phyloP scores from a whole-genome alignment of 2,888 invertebrate species.

The Melanchra persicariae region DNA sequence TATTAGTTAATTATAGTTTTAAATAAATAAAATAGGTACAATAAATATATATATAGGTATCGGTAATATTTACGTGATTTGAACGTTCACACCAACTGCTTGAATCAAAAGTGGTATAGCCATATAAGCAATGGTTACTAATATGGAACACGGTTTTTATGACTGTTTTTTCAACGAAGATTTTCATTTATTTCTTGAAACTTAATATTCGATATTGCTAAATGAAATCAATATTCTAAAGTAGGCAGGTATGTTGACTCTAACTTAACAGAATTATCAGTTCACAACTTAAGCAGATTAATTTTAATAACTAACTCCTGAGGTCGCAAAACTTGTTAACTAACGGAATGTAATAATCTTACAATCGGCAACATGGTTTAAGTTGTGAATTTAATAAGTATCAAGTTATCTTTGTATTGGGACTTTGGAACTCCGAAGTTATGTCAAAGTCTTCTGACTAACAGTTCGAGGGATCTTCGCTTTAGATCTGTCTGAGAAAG shows the following conservation, averaged over 20 bases:
- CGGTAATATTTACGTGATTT: not conserved
- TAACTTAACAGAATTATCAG: constrained; percentile 11
- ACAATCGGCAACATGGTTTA: constrained; percentile 65
- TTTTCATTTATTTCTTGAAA: not conserved
- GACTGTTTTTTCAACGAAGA: not conserved
- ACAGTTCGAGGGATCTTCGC: constrained; percentile 59
- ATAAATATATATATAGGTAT: too few relatives aligned
- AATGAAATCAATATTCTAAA: not conserved
- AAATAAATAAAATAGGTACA: too few relatives aligned
- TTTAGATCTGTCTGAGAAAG: constrained; percentile 51
- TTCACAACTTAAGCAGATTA: constrained; percentile 53
- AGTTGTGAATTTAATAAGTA: constrained; percentile 69
- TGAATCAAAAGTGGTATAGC: not conserved
- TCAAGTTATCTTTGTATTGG: constrained; percentile 69
- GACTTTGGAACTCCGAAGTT: constrained; percentile 68
- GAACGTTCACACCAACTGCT: not conserved
- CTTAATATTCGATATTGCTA: not conserved
- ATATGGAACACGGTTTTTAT: not conserved
- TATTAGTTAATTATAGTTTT: too few relatives aligned
- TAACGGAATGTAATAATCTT: constrained; percentile 64
- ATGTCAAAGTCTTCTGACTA: constrained; percentile 60
- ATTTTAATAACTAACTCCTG: constrained; percentile 53
- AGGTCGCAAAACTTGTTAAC: constrained; percentile 57
- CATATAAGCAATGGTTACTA: not conserved
- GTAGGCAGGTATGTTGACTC: not conserved